These are phyloP conservation scores for Pseudoips prasinana DNA, from an alignment of 2,888 invertebrate species.

Conservation along the genomic window DNA sequence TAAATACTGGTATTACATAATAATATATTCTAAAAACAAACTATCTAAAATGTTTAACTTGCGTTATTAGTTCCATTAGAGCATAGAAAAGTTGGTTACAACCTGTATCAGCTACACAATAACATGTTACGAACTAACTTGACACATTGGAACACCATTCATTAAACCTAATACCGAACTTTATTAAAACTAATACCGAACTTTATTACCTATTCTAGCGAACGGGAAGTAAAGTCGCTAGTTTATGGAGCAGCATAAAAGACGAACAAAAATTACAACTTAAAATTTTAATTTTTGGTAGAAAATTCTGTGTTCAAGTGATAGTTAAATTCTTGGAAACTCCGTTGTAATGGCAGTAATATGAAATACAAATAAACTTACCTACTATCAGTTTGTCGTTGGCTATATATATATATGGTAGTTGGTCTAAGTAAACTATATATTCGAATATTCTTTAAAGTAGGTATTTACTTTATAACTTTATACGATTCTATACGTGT, in stretches of 20 bases:
- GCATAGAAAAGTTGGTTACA: constrained; percentile 16
- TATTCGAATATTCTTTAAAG: no score
- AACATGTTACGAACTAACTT: constrained; percentile 44
- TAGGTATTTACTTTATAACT: no score
- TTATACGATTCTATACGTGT: no score
- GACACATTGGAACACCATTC: constrained; percentile 53
- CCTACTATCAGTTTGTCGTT: no score
- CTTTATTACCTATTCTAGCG: constrained; percentile 51
- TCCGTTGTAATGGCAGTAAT: no score
- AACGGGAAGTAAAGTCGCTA: constrained; percentile 26
- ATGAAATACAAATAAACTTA: no score
- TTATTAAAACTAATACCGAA: constrained; percentile 60
- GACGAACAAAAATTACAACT: constrained; percentile 1
- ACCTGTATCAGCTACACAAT: constrained; percentile 33
- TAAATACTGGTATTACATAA: no score
- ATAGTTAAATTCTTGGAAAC: no score
- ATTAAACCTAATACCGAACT: no score
- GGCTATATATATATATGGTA: no score
- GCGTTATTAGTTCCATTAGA: constrained; percentile 25
- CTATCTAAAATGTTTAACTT: constrained; percentile 1
- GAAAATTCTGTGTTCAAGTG: neutral
- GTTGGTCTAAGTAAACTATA: no score
- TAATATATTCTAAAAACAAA: no score
- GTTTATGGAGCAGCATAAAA: constrained; percentile 8
- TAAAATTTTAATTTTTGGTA: neutral